phyloP scores from a whole-genome alignment of 2,797 vertebrate genomes.

The Malacoraja senta region DNA sequence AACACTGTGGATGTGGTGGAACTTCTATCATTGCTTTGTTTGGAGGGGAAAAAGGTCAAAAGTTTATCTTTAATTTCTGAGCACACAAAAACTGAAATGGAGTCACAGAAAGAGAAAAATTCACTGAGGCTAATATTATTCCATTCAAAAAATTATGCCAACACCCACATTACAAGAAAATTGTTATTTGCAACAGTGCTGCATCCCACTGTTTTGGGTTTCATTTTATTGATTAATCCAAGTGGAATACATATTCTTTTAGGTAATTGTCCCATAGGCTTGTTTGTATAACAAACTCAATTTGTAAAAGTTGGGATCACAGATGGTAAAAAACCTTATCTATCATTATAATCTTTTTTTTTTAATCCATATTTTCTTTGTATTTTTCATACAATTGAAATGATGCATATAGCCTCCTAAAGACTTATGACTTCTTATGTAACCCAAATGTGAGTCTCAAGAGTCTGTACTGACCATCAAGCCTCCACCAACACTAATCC shows the following conservation, averaged over 20 bases:
- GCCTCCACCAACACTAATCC: too few relatives aligned
- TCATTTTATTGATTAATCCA: neutral
- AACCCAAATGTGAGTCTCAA: neutral
- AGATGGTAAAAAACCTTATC: neutral
- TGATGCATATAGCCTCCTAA: neutral
- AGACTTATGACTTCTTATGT: neutral
- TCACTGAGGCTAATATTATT: neutral
- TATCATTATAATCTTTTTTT: neutral
- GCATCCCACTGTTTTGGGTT: neutral
- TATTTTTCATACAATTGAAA: neutral
- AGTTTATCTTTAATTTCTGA: neutral
- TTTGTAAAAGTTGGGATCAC: neutral
- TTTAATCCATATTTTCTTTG: neutral
- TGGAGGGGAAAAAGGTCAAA: neutral
- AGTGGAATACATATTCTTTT: neutral
- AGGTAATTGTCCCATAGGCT: neutral
- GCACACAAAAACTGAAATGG: neutral
- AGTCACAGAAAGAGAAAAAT: neutral
- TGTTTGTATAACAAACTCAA: neutral
- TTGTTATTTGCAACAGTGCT: neutral
- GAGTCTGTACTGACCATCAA: too few relatives aligned
- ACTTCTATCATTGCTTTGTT: constrained; percentile 32
- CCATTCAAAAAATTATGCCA: neutral
- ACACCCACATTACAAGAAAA: neutral
- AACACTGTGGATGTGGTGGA: neutral